These are phyloP conservation scores for Gnathonemus echidnorhynchus DNA, from an alignment of 2,113 vertebrate genomes.

Conservation along the genomic window DNA sequence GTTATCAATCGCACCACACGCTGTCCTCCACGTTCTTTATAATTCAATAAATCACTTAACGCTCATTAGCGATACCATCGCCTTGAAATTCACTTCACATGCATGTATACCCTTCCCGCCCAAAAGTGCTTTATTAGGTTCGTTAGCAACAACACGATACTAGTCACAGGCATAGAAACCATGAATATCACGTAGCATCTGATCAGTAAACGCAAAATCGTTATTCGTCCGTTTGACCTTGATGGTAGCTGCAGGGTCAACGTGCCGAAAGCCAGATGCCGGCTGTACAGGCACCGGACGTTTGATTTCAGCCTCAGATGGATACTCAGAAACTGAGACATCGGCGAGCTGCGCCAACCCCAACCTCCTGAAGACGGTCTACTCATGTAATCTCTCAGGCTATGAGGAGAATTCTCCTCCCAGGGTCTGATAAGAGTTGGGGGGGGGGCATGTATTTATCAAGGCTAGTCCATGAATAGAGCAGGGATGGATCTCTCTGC, in stretches of 20 bases:
- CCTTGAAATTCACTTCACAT: not conserved
- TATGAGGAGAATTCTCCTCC: not conserved
- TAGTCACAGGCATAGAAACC: not conserved
- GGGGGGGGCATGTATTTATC: not conserved
- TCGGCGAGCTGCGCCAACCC: not conserved
- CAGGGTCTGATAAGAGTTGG: not conserved
- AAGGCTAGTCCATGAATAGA: not conserved
- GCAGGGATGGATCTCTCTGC: not conserved
- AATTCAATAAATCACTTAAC: constrained; percentile 25
- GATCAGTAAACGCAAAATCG: not conserved
- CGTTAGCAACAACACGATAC: not conserved
- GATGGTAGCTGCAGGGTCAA: not conserved
- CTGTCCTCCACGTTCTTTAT: not conserved
- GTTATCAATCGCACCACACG: not conserved
- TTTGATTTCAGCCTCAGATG: not conserved
- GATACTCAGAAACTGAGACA: not conserved
- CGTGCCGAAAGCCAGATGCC: not conserved
- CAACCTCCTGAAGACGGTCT: not conserved
- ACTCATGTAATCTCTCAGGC: not conserved
- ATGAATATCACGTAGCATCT: not conserved
- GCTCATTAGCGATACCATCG: not conserved
- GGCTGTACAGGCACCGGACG: not conserved
- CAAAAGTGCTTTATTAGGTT: not conserved
- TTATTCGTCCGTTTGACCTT: not conserved
- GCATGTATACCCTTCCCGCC: not conserved